These are phyloP conservation scores for Lepidocyrtoides sp. DNA, from an alignment of 2,888 invertebrate genomes.

Conservation along the genomic window DNA sequence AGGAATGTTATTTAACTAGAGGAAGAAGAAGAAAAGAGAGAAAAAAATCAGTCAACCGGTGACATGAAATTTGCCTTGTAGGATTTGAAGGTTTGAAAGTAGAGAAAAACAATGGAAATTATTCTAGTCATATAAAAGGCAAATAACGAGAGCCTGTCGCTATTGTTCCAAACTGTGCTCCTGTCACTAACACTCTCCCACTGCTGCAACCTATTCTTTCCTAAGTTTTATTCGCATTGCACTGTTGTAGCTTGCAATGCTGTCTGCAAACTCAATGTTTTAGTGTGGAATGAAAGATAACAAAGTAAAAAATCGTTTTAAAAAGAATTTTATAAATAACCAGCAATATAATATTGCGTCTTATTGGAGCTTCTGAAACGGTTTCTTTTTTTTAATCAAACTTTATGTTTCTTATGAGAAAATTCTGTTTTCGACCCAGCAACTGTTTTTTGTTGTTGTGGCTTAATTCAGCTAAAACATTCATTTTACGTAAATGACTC, in stretches of 20 bases:
- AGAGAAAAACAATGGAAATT: conserved; percentile 58
- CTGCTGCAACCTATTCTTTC: not conserved
- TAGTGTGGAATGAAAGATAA: too few species aligned
- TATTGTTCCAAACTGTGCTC: not conserved
- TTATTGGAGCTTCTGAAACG: too few species aligned
- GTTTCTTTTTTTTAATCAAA: not conserved
- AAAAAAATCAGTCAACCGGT: conserved; percentile 66
- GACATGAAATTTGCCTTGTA: conserved; percentile 60
- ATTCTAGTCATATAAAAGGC: conserved; percentile 55
- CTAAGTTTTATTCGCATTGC: not conserved
- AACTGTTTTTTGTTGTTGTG: conserved; percentile 26
- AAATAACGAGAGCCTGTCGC: not conserved
- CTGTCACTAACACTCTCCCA: not conserved
- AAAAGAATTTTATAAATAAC: not conserved
- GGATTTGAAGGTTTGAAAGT: not conserved
- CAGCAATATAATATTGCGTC: too few species aligned
- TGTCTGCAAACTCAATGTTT: too few species aligned
- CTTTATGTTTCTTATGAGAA: not conserved
- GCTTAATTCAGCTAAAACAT: conserved; percentile 36
- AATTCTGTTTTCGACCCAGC: not conserved
- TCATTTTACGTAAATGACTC: conserved; percentile 33
- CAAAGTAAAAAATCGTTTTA: too few species aligned
- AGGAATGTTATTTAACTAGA: conserved; percentile 45
- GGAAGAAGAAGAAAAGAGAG: not conserved
- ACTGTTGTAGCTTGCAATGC: too few species aligned